phyloP scores from a whole-genome alignment of 2,888 invertebrate species.

The Tipula helvola region DNA sequence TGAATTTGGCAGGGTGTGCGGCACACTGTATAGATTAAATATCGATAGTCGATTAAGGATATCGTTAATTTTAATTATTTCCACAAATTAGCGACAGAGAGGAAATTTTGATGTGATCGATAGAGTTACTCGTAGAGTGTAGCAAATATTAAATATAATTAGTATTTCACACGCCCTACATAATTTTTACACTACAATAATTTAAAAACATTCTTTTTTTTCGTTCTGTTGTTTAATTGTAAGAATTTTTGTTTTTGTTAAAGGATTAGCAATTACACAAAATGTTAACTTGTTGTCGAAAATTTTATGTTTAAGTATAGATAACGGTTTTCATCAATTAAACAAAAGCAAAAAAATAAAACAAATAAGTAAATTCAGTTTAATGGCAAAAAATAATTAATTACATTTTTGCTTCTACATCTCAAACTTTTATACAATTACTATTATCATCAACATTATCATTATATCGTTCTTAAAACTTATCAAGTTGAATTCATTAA shows the following conservation, averaged over 20 bases:
- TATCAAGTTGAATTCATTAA: not conserved
- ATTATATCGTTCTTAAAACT: slow-evolving; percentile 4
- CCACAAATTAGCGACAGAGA: not conserved
- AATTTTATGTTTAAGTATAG: not conserved
- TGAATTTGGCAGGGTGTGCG: not conserved
- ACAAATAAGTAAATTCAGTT: not conserved
- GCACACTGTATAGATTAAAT: not conserved
- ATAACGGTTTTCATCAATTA: not conserved
- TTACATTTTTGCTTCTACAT: not conserved
- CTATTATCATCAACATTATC: not conserved
- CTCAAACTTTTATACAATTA: not conserved
- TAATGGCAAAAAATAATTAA: not conserved
- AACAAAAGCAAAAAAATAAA: not conserved
- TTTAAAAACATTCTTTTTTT: too few relatives aligned
- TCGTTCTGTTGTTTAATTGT: not conserved
- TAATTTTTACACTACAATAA: too few relatives aligned
- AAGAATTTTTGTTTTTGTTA: not conserved
- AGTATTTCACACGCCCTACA: too few relatives aligned
- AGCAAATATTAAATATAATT: too few relatives aligned
- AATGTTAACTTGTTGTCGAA: not conserved
- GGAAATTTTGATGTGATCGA: not conserved
- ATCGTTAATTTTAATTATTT: not conserved
- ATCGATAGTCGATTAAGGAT: not conserved
- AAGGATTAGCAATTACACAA: not conserved
- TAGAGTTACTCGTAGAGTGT: not conserved